These are phyloP conservation scores for Luperina nickerlii DNA, from an alignment of 2,888 invertebrate genomes.

Conservation along the genomic window DNA sequence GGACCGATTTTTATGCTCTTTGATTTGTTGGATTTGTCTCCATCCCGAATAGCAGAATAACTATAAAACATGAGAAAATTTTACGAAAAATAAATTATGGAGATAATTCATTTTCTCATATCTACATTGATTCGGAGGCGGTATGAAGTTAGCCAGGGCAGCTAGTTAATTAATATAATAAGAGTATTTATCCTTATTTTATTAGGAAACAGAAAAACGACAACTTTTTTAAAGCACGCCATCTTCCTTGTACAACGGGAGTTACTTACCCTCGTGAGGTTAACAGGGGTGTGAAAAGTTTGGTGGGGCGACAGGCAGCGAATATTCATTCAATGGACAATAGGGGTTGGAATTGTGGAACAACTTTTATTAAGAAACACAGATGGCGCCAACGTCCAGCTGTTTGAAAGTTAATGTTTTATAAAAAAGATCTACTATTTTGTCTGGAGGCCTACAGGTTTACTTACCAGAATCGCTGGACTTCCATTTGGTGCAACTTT, in stretches of 20 bases:
- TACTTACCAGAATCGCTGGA: background rate
- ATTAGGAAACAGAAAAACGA: background rate
- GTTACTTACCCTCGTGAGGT: background rate
- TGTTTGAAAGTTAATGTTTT: background rate
- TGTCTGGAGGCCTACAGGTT: background rate
- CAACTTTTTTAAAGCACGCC: conserved; percentile 19
- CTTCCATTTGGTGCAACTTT: background rate
- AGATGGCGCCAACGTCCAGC: conserved; percentile 38
- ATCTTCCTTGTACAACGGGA: conserved; percentile 17
- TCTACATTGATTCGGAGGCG: too few species aligned
- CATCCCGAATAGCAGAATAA: too few species aligned
- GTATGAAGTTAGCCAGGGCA: too few species aligned
- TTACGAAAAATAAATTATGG: too few species aligned
- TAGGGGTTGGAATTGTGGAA: conserved; percentile 17
- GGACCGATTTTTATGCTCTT: too few species aligned
- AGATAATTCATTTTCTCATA: too few species aligned
- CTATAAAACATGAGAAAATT: too few species aligned
- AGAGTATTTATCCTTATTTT: background rate
- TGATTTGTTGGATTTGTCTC: too few species aligned
- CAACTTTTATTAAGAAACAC: background rate
- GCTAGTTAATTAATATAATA: background rate
- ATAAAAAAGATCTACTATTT: background rate
- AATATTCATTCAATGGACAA: background rate
- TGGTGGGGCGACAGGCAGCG: too few species aligned
- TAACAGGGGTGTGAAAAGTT: background rate